Evolutionary conservation across 2,797 vertebrate species (phyloP), one percentile per base, ranked within the genome.

Genomic region (Triplophysa yarkandensis): DNA sequence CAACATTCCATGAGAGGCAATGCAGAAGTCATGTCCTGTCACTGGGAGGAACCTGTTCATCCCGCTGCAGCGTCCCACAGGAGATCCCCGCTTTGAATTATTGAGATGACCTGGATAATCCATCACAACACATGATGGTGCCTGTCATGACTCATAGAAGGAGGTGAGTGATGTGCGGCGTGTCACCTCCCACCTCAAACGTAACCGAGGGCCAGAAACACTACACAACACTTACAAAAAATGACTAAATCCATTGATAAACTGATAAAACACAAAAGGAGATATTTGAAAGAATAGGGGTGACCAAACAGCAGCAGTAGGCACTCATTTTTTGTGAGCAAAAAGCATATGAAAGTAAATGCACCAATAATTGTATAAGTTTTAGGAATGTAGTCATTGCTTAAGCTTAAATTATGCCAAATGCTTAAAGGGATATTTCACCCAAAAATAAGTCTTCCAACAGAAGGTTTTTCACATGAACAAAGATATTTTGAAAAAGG

Each of bases 71-170:
- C 41, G 11, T 60, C 48, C 74, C 46, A 21, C n/a, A 44, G 61
- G 72, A 73, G 71, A 83, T 74, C 69, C 44, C 39, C 52, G 55
- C 57, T 21, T 61, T 84, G 69, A 81, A 80, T 82, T 80, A 83
- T 76, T 80, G 83, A 81, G 68, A 58, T 66, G 73, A 67, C 46
- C 60, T 76, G 73, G 54, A 65, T 44, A 63, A 83, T 80, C 81
- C 61, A 79, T 80, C 75, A 68, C 34, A 30, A 50, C 36, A 71
- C 81, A 63, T 43, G 21, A 25, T 63, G 77, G 55, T 14, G 41
- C 50, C 78, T 66, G 77, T 74, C 81, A 79, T 69, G 57, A 71
- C n/a, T 19, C 4, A 34, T 52, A 58, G 55, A 68, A 69, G 27
- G 3, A 69, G 21, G 39, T 11, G 30, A 25, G 68, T 39, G 46